phyloP scores from a whole-genome alignment of 2,888 invertebrate species.

The Melinaea marsaeus region DNA sequence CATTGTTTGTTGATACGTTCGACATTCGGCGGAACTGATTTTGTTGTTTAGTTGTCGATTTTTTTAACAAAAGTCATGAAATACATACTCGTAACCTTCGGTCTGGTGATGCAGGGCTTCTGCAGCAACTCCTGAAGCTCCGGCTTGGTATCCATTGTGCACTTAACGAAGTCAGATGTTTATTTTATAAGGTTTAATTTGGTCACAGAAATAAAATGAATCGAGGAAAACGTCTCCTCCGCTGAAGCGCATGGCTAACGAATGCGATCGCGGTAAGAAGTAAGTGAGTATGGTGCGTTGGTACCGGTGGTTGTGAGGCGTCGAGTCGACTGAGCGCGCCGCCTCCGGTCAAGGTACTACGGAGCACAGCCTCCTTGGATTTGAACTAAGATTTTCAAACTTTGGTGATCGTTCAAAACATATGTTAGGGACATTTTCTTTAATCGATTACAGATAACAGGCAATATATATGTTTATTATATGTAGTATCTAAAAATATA shows the following conservation, averaged over 20 bases:
- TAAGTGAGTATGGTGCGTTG: slow-evolving; percentile 43
- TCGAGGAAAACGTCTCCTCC: slow-evolving; percentile 33
- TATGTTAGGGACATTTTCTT: too few species aligned
- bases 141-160: slow-evolving; percentile 57
- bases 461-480: too few species aligned
- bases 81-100: slow-evolving; percentile 60
- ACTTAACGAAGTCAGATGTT: slow-evolving; percentile 27
- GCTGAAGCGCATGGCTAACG: slow-evolving; percentile 53
- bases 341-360: slow-evolving; percentile 58
- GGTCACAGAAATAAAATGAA: slow-evolving; percentile 23
- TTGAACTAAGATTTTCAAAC: neutral
- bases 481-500: too few species aligned
- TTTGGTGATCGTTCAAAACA: neutral
- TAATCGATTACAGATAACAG: too few species aligned
- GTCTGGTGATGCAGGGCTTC: slow-evolving; percentile 52
- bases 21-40: slow-evolving; percentile 52
- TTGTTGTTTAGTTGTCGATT: slow-evolving; percentile 49
- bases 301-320: slow-evolving; percentile 18
- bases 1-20: slow-evolving; percentile 32
- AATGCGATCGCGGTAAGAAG: slow-evolving; percentile 38
- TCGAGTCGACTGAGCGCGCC: slow-evolving; percentile 46
- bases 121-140: slow-evolving; percentile 69
- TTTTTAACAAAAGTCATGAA: slow-evolving; percentile 22
- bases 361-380: slow-evolving; percentile 22
- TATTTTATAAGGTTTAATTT: slow-evolving; percentile 23